Base-by-base conservation (phyloP, 2,113 vertebrate genomes). In the Anseranas semipalmata region DNA sequence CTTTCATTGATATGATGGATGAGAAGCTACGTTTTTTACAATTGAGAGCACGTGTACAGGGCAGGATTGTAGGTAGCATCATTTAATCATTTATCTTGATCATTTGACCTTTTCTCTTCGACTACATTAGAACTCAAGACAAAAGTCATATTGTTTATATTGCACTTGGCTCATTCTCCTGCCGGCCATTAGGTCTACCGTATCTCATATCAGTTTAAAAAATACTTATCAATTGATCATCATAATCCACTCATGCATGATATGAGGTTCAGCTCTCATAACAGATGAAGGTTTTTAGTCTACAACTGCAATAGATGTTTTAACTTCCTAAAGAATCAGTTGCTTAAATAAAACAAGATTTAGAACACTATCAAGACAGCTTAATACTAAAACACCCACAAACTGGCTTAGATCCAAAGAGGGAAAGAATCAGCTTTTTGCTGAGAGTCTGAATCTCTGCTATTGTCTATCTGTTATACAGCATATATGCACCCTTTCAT, bases 371-470 rank as follows among this genome's bases (percentile, higher is more conserved):
- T 16, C 18, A 70, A 65, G 53, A 68, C 5, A 90, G 16, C 48
- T 84, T 78, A 92, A 76, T 87, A 82, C 82, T 91, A 93, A 88
- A 65, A 76, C 65, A 86, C 78, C 81, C 80, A 95, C 85, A 8
- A 94, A 96, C 78, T 92, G 32, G 95, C 89, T 95, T 83, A 32
- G 46, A 56, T 71, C 37, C 71, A 85, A 53, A 85, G 27, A 79
- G 14, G 35, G 78, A 56, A 97, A 96, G 52, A 97, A 97, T 86
- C 65, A 66, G 67, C 30, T 89, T 90, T 84, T 91, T 97, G 79
- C 90, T 93, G 53, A 46, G 46, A 25, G 41, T 11, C 50, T 52
- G 24, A 52, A 52, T 52, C 12, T 25, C 50, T 52, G 50, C 50
- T 52, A 52, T 52, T 52, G 50, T 52, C 50, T 25, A 22, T 48